Evolutionary conservation across 2,113 vertebrate species (phyloP).

Genomic region (Peromyscus polionotus): DNA sequence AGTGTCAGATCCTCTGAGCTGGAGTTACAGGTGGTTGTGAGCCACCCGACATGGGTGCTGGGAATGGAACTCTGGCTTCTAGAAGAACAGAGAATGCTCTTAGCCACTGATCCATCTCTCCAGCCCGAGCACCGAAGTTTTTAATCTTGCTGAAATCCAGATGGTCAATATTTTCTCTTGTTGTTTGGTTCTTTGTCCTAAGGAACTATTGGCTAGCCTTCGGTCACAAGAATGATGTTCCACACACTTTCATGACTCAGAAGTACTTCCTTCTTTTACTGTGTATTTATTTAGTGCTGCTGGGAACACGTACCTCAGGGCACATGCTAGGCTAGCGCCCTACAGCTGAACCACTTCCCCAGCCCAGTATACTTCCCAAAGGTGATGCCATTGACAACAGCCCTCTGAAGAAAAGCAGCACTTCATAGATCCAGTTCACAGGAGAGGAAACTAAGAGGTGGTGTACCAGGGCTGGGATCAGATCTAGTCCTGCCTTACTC

Average conservation of each 20-base stretch:
- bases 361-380: not conserved
- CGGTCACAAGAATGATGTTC: not conserved
- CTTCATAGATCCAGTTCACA: not conserved
- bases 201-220: not conserved
- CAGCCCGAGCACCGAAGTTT: not conserved
- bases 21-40: not conserved
- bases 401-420: not conserved
- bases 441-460: not conserved
- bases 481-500: not conserved
- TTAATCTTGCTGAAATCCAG: conserved; percentile 6
- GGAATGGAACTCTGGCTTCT: not conserved
- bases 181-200: not conserved
- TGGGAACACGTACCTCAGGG: not conserved
- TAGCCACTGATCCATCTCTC: not conserved
- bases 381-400: not conserved
- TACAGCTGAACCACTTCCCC: too few species aligned
- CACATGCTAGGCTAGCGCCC: not conserved
- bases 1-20: too few species aligned
- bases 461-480: not conserved
- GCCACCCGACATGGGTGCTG: not conserved
- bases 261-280: not conserved
- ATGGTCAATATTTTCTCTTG: not conserved
- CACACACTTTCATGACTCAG: not conserved
- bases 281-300: not conserved
- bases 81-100: not conserved